phyloP scores from a whole-genome alignment of 2,888 invertebrate species.

The Gastracanthus pulcherrimus region DNA sequence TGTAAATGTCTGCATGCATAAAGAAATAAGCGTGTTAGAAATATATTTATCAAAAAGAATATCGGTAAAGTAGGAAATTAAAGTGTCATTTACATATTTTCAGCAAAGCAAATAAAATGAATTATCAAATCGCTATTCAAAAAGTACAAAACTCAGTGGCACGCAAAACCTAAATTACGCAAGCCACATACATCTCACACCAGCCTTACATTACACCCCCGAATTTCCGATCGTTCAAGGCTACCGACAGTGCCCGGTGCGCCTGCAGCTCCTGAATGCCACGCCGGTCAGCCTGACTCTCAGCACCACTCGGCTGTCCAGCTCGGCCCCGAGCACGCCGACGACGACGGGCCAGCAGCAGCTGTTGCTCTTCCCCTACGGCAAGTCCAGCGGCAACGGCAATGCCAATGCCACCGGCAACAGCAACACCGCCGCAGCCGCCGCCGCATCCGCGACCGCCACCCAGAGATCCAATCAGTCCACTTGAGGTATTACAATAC shows the following conservation, averaged over 20 bases:
- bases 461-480: conserved; percentile 16
- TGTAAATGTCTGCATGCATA: too few species aligned
- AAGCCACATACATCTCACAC: too few species aligned
- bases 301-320: conserved; percentile 65
- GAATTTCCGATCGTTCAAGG: conserved; percentile 62
- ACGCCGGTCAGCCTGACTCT: conserved; percentile 77
- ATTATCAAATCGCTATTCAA: too few species aligned
- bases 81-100: too few species aligned
- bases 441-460: background rate
- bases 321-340: conserved; percentile 21
- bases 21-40: too few species aligned
- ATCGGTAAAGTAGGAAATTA: too few species aligned
- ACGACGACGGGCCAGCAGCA: too few species aligned
- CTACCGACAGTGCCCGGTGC: conserved; percentile 77
- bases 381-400: conserved; percentile 38
- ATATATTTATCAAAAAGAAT: too few species aligned
- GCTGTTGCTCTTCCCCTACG: conserved; percentile 44
- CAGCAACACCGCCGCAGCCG: background rate
- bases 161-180: too few species aligned
- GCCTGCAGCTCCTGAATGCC: conserved; percentile 77
- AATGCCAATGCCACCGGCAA: background rate
- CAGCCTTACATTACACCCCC: too few species aligned
- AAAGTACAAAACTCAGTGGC: too few species aligned
- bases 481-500: background rate
- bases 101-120: too few species aligned